Evolutionary conservation across 2,888 invertebrate genomes (phyloP), one percentile per base, ranked within the genome.

Genomic region (Parnassius orleans): DNA sequence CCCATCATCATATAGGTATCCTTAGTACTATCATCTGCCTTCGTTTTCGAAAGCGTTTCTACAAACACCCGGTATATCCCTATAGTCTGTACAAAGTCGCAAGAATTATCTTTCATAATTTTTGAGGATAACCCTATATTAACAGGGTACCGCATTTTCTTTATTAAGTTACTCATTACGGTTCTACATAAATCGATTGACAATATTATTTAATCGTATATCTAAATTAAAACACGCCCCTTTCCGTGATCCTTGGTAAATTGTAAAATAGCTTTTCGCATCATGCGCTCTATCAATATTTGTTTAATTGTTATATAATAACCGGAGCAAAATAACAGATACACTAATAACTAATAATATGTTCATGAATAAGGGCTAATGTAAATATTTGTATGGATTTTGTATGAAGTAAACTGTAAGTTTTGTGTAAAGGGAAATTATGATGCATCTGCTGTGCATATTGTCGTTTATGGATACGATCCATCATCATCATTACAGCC

Each of bases 391-490:
- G 79, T 83, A 82, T 74, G 77, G 70, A 75, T 77, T 74, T 77
- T 73, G 72, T 72, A 73, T 75, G 73, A 69, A 64, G 51, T 73
- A 73, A 71, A 68, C 33, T 64, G 50, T 78, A 83, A 80, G 77
- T 78, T 83, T 79, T 78, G 71, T 69, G 72, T 80, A 79, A 74
- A 66, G 59, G 75, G 74, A 74, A 68, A 75, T 72, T 68, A 68
- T 74, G 75, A 72, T 75, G 80, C 70, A 81, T 81, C 88, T 81
- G 89, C 90, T 90, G 87, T 89, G 87, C 84, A 89, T 89, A 89
- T 78, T 83, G 87, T 87, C 81, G 83, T 87, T 87, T 86, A 84
- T 87, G 90, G 90, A 90, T 90, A 87, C 89, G 87, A 90, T 90
- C 90, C 90, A 89, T n/a, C n/a, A n/a, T n/a, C n/a, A n/a, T n/a